Conservation (phyloP, 2,113 vertebrate genomes). For the Saccopteryx leptura region DNA sequence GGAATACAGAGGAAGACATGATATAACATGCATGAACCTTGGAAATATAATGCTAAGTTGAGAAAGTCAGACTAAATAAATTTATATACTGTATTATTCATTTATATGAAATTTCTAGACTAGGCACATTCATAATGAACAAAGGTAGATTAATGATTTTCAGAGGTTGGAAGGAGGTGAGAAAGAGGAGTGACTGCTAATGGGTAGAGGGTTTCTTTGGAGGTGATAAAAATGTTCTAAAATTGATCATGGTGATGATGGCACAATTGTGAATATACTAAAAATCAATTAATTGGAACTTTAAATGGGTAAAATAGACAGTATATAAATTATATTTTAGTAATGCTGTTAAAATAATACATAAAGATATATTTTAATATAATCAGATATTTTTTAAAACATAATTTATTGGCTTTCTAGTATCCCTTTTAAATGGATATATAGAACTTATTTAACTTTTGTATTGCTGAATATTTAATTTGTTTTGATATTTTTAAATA, state of each 20-base stretch:
- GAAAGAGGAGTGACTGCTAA: neutral
- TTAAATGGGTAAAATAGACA: neutral
- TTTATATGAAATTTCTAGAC: constrained; percentile 13
- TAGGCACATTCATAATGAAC: neutral
- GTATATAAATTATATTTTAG: constrained; percentile 13
- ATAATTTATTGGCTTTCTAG: neutral
- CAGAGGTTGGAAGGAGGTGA: neutral
- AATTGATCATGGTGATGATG: neutral
- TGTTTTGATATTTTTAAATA: neutral
- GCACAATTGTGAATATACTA: neutral
- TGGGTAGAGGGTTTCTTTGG: neutral
- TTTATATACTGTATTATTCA: neutral
- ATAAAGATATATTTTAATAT: neutral
- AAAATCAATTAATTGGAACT: neutral
- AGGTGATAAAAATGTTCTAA: neutral
- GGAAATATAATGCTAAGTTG: neutral
- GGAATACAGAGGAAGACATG: neutral
- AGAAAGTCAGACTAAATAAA: neutral
- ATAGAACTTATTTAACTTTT: constrained; percentile 9
- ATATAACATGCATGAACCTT: neutral
- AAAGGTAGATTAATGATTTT: neutral
- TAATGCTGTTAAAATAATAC: neutral
- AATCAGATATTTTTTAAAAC: neutral
- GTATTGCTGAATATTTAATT: neutral
- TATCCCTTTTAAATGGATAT: neutral